These are phyloP conservation scores for Alloplasta piceator DNA, from an alignment of 2,888 invertebrate species.

Conservation along the genomic window DNA sequence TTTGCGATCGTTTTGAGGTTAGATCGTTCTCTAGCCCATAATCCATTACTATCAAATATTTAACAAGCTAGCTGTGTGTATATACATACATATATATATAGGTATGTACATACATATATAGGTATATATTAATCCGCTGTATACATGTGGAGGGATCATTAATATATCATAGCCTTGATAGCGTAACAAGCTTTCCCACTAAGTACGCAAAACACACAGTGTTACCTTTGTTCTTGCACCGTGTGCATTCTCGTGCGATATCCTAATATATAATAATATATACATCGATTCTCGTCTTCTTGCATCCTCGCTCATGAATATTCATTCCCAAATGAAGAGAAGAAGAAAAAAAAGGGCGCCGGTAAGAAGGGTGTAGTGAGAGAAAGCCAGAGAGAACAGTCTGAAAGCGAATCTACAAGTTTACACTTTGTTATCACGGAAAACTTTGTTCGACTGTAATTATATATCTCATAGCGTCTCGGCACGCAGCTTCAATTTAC, in stretches of 20 bases:
- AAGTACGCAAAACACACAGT: conserved; percentile 52
- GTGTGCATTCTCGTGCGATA: background rate
- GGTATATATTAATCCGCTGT: conserved; percentile 15
- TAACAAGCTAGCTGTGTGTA: too few relatives aligned
- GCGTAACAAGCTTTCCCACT: conserved; percentile 82
- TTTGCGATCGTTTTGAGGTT: background rate
- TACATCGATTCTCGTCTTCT: background rate
- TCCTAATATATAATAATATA: background rate
- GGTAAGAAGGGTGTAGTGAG: too few relatives aligned
- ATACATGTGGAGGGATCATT: conserved; percentile 75
- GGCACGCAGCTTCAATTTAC: conserved; percentile 19
- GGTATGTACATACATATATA: background rate
- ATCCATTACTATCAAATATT: background rate
- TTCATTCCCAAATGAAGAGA: background rate
- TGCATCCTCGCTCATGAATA: background rate
- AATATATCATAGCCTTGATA: conserved; percentile 78
- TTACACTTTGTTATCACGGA: background rate
- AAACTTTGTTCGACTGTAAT: background rate
- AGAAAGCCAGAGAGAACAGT: too few relatives aligned
- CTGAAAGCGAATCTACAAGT: too few relatives aligned
- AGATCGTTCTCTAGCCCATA: background rate
- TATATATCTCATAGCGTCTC: too few relatives aligned
- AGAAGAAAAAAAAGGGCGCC: too few relatives aligned
- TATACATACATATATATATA: conserved; percentile 13
- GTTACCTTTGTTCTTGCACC: background rate